Percentiles rank a stretch among this genome's conserved stretches.
Conservation (phyloP, 1,140 invertebrate genomes). For the Agrilus planipennis region DNA sequence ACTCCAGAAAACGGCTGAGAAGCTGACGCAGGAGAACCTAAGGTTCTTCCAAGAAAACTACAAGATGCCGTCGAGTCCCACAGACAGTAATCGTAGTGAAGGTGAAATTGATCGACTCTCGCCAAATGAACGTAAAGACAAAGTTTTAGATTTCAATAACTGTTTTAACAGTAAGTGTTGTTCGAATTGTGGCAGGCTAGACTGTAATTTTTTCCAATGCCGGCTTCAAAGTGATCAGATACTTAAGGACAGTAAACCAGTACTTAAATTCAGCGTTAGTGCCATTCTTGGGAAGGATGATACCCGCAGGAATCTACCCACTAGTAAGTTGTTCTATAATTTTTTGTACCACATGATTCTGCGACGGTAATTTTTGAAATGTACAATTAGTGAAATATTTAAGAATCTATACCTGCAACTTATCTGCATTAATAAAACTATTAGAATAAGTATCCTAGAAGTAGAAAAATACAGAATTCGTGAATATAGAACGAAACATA, state of each 20-base stretch:
- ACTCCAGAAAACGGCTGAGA: slow-evolving; percentile 2
- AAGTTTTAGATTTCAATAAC: slow-evolving; percentile 25
- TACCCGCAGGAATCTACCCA: slow-evolving; percentile 24
- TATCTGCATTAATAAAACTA: not conserved
- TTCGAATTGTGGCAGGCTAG: slow-evolving; percentile 31
- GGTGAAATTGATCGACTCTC: slow-evolving; percentile 18
- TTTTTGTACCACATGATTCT: too few relatives aligned
- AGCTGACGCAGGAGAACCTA: slow-evolving; percentile 4
- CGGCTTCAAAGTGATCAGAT: slow-evolving; percentile 23
- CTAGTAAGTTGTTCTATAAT: slow-evolving; percentile 29
- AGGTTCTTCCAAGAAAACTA: slow-evolving; percentile 4
- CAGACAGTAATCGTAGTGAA: slow-evolving; percentile 10
- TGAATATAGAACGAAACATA: too few relatives aligned
- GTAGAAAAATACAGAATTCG: too few relatives aligned
- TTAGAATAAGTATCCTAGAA: too few relatives aligned
- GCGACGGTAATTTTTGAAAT: too few relatives aligned
- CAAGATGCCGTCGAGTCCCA: slow-evolving; percentile 9
- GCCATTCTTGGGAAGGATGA: slow-evolving; percentile 62
- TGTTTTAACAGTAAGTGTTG: slow-evolving; percentile 28
- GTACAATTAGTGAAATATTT: not conserved
- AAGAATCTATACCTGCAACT: not conserved
- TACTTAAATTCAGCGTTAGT: slow-evolving; percentile 86
- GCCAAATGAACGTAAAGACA: slow-evolving; percentile 19
- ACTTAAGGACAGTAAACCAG: slow-evolving; percentile 48
- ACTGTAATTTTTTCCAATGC: slow-evolving; percentile 32